Conservation (phyloP, 2,113 vertebrate genomes). For the Procavia capensis region DNA sequence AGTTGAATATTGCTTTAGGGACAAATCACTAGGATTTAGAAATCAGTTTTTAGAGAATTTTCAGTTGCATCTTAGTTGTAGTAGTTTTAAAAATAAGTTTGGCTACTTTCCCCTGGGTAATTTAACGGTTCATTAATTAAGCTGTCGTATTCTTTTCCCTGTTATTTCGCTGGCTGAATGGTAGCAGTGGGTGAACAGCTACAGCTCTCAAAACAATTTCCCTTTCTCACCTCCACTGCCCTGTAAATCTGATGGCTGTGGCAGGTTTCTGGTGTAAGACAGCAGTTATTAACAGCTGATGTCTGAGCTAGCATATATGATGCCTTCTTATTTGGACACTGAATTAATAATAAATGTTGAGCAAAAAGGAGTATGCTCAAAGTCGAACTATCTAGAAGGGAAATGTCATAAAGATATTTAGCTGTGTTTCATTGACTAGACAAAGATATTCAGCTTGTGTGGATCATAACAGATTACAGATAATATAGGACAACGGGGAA, state of each 20-base stretch:
- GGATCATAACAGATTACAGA: no score
- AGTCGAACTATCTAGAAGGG: slow-evolving; percentile 9
- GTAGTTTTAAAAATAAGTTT: background rate
- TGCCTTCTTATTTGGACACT: background rate
- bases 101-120: background rate
- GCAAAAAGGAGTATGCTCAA: slow-evolving; percentile 32
- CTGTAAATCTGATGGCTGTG: background rate
- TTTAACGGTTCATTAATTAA: slow-evolving; percentile 16
- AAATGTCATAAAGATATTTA: background rate
- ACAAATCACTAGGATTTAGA: background rate
- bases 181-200: background rate
- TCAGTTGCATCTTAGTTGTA: background rate
- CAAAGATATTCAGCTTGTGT: no score
- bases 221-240: background rate
- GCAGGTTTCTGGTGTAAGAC: background rate
- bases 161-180: background rate
- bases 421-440: no score
- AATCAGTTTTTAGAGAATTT: background rate
- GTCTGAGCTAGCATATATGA: background rate
- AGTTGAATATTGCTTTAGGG: background rate
- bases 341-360: slow-evolving; percentile 48
- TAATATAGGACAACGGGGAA: no score
- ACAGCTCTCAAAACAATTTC: background rate
- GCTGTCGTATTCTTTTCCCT: background rate
- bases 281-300: slow-evolving; percentile 39